Evolutionary conservation across 2,113 vertebrate genomes (phyloP).

Genomic region (Polyodon spathula): DNA sequence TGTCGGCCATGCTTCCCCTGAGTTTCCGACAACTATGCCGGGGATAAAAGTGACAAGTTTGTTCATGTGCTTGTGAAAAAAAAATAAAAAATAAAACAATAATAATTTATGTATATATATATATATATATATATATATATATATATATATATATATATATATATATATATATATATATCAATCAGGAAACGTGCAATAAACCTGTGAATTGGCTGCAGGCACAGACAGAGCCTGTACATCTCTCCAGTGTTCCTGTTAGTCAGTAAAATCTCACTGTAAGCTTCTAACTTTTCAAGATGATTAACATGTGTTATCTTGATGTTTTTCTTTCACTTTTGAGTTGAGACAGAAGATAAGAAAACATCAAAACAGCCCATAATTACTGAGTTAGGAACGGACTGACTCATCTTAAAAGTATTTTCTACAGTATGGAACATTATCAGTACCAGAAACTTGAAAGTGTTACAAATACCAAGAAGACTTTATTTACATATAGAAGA

Average conservation of each 20-base stretch:
- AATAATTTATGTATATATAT: too few relatives aligned
- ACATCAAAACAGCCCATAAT: constrained; percentile 11
- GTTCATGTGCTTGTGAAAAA: background rate
- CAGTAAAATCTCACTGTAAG: background rate
- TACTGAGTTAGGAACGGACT: background rate
- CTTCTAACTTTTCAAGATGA: constrained; percentile 15
- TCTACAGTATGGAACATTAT: too few relatives aligned
- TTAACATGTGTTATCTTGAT: constrained; percentile 36
- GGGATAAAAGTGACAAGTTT: background rate
- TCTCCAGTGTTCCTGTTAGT: constrained; percentile 7
- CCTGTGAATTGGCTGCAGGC: constrained; percentile 57
- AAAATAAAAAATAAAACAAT: too few relatives aligned
- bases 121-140: too few relatives aligned
- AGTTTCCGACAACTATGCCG: constrained; percentile 6
- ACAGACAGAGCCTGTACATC: constrained; percentile 12
- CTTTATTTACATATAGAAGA: too few relatives aligned
- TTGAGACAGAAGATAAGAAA: constrained; percentile 34
- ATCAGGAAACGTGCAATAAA: constrained; percentile 49
- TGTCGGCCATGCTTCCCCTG: background rate
- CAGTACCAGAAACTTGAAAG: too few relatives aligned
- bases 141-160: too few relatives aligned
- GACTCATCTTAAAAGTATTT: too few relatives aligned
- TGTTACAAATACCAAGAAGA: too few relatives aligned
- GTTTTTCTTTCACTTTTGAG: constrained; percentile 21
- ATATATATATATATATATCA: background rate